phyloP scores from a whole-genome alignment of 1,140 invertebrate genomes.

The Drosophila murphyi region DNA sequence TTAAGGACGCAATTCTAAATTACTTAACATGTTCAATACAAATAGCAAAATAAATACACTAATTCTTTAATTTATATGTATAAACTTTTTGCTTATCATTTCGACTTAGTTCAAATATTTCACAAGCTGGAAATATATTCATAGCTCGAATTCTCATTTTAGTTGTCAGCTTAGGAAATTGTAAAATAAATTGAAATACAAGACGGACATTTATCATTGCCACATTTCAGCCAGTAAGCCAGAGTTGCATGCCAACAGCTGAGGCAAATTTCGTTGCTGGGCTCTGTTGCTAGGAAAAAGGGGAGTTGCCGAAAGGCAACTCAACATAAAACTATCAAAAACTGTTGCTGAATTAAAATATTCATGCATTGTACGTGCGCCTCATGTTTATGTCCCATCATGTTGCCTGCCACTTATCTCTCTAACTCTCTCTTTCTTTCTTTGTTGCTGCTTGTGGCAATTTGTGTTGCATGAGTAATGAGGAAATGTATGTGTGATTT shows the following conservation, averaged over 20 bases:
- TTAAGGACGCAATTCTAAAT: no score
- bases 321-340: conserved; percentile 75
- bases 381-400: conserved; percentile 50
- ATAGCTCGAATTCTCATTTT: conserved; percentile 3
- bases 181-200: conserved; percentile 75
- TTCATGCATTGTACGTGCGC: conserved; percentile 73
- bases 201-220: conserved; percentile 57
- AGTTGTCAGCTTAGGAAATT: conserved; percentile 56
- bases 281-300: not conserved
- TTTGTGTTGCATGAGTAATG: conserved; percentile 8
- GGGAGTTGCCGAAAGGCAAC: not conserved
- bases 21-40: not conserved
- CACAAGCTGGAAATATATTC: conserved; percentile 22
- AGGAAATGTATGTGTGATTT: conserved; percentile 47
- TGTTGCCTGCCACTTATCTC: not conserved
- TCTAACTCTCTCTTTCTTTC: not conserved
- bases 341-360: conserved; percentile 71
- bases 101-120: conserved; percentile 7
- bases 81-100: conserved; percentile 19
- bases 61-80: not conserved
- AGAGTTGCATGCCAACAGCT: conserved; percentile 18
- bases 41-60: not conserved
- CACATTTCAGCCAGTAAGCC: conserved; percentile 16
- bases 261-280: conserved; percentile 20
- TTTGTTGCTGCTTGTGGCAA: conserved; percentile 11